Conservation (phyloP, 2,888 invertebrate genomes). For the Sesamia inferens region DNA sequence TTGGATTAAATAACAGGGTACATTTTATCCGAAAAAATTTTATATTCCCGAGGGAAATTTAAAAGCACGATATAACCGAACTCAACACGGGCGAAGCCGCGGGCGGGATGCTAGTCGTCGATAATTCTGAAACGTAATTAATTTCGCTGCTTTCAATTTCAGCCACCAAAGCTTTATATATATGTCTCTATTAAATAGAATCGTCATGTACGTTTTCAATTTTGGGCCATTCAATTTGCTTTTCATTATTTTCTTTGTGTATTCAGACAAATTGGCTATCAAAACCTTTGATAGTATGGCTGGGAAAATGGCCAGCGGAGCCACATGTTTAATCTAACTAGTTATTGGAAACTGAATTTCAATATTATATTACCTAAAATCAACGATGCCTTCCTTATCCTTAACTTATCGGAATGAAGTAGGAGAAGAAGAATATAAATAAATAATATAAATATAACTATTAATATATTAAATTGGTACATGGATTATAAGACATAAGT, state of each 20-base stretch:
- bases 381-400: not conserved
- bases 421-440: not conserved
- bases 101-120: too few species aligned
- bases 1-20: too few species aligned
- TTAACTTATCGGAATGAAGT: not conserved
- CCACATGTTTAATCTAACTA: not conserved
- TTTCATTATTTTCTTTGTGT: conserved; percentile 34
- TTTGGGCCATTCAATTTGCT: conserved; percentile 20
- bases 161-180: conserved; percentile 13
- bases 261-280: not conserved
- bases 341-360: not conserved
- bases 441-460: too few species aligned
- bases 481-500: too few species aligned
- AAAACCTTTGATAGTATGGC: conserved; percentile 7
- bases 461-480: too few species aligned
- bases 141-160: conserved; percentile 31
- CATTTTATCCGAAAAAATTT: too few species aligned
- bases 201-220: conserved; percentile 21
- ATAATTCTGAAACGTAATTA: conserved; percentile 26
- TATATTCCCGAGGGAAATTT: too few species aligned
- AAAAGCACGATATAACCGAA: too few species aligned
- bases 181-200: conserved; percentile 22
- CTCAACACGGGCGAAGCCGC: too few species aligned
- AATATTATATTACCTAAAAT: conserved; percentile 3
- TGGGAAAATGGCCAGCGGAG: not conserved